Evolutionary conservation across 2,888 invertebrate genomes (phyloP).

Genomic region (Empis livida): DNA sequence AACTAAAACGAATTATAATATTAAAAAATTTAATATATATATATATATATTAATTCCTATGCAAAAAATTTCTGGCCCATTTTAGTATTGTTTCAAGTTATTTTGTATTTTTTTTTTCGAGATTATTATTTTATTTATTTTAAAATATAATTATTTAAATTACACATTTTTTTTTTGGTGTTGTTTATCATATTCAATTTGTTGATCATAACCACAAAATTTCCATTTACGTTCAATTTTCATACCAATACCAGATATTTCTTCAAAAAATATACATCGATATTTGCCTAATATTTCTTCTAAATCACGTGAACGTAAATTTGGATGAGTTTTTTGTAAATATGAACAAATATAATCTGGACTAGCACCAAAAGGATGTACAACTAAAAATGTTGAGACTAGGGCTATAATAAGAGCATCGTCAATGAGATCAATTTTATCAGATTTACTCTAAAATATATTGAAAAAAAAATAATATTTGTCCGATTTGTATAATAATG

Average conservation of each 20-base stretch:
- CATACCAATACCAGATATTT: conserved; percentile 68
- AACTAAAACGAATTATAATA: no score
- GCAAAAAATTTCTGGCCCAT: no score
- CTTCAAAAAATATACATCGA: conserved; percentile 65
- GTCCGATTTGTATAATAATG: no score
- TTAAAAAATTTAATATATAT: no score
- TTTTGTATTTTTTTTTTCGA: no score
- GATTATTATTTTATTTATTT: no score
- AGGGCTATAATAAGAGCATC: conserved; percentile 73
- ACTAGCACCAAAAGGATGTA: conserved; percentile 87
- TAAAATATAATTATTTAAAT: no score
- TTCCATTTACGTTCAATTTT: conserved; percentile 79
- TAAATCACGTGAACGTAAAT: conserved; percentile 58
- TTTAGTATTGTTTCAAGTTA: no score
- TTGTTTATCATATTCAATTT: neutral
- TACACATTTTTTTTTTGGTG: no score
- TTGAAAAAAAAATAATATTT: no score
- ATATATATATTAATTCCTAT: no score
- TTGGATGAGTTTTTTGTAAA: conserved; percentile 62
- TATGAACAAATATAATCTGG: conserved; percentile 85
- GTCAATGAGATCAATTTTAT: conserved; percentile 12
- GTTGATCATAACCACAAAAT: conserved; percentile 36
- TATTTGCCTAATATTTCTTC: conserved; percentile 67
- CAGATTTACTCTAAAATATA: conserved; percentile 10
- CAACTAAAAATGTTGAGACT: conserved; percentile 71